Evolutionary conservation across 2,888 invertebrate genomes (phyloP).

Genomic region (Diarsia brunnea): DNA sequence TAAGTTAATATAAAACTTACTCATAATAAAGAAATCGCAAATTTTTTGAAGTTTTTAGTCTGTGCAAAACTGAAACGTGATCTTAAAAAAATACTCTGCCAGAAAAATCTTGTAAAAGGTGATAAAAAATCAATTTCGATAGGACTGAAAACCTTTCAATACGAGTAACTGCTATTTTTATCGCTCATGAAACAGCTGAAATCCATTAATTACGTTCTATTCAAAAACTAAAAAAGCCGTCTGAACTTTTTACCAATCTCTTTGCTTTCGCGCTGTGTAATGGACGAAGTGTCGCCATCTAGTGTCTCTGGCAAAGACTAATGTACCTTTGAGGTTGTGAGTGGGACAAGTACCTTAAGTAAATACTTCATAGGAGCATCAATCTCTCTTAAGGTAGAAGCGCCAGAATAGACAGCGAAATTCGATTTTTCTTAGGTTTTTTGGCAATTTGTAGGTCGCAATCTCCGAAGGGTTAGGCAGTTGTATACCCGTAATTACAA

Average conservation of each 20-base stretch:
- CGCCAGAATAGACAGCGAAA: too few relatives aligned
- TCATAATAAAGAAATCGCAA: neutral
- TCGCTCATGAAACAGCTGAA: neutral
- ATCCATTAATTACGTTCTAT: constrained; percentile 21
- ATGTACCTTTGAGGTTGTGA: constrained; percentile 11
- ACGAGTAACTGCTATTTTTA: neutral
- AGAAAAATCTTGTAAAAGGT: neutral
- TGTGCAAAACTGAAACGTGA: too few relatives aligned
- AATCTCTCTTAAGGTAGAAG: constrained; percentile 8
- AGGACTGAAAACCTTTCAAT: neutral
- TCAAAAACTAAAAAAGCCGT: neutral
- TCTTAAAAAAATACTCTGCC: neutral
- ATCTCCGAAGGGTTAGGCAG: too few relatives aligned
- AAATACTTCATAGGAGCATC: constrained; percentile 11
- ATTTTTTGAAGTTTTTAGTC: neutral
- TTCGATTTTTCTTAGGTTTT: too few relatives aligned
- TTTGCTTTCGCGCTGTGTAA: constrained; percentile 16
- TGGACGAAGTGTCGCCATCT: constrained; percentile 34
- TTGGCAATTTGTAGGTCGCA: too few relatives aligned
- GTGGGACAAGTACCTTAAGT: neutral
- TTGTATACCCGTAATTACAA: too few relatives aligned
- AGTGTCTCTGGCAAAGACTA: constrained; percentile 41
- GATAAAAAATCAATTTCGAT: constrained; percentile 10
- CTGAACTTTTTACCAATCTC: constrained; percentile 31
- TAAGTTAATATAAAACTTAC: neutral